These are phyloP conservation scores for Lanistes nyassanus DNA, from an alignment of 1,140 invertebrate genomes.

Conservation along the genomic window DNA sequence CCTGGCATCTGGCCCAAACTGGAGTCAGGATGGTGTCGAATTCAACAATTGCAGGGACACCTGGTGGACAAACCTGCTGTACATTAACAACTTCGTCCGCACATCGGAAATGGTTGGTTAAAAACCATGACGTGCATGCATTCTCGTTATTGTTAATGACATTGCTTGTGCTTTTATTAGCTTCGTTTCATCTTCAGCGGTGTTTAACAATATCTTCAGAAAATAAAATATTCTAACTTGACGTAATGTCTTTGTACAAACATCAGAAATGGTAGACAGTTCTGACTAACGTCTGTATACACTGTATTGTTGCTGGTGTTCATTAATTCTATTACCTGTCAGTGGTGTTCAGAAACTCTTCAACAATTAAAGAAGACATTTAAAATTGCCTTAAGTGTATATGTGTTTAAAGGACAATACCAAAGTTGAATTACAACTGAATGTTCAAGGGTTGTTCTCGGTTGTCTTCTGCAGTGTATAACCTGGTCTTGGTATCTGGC, in stretches of 20 bases:
- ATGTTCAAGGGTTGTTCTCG: slow-evolving; percentile 10
- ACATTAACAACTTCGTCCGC: slow-evolving; percentile 84
- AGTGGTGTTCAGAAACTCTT: background rate
- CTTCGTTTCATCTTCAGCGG: too few relatives aligned
- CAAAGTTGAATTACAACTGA: background rate
- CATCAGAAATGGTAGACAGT: too few relatives aligned
- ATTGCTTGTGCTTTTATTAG: background rate
- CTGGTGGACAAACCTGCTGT: slow-evolving; percentile 86
- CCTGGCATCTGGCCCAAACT: slow-evolving; percentile 56
- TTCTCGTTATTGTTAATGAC: background rate
- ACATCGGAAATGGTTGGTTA: slow-evolving; percentile 66
- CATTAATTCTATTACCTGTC: background rate
- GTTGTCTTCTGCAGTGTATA: slow-evolving; percentile 73
- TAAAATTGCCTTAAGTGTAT: background rate
- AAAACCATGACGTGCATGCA: background rate
- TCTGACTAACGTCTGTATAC: too few relatives aligned
- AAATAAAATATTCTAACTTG: too few relatives aligned
- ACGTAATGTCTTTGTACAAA: too few relatives aligned
- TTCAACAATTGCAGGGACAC: slow-evolving; percentile 70
- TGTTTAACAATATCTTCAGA: too few relatives aligned
- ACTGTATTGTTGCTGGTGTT: too few relatives aligned
- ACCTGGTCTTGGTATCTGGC: slow-evolving; percentile 81
- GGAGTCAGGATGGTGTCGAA: slow-evolving; percentile 37
- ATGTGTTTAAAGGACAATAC: background rate
- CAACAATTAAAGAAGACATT: background rate